Evolutionary conservation across 2,797 vertebrate genomes (phyloP).

Genomic region (Tiaroga cobitis): DNA sequence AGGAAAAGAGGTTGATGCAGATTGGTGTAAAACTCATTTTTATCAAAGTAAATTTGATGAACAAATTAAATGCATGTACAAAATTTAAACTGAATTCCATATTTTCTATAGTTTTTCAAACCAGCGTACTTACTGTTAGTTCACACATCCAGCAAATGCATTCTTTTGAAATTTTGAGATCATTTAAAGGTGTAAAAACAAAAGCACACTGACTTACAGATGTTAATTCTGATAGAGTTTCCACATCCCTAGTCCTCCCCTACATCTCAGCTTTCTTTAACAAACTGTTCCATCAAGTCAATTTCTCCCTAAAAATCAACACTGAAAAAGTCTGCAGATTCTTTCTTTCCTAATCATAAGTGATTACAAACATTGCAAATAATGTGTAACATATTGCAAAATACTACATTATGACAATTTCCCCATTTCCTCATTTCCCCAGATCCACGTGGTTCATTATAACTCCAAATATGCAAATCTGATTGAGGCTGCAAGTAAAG

Average conservation of each 20-base stretch:
- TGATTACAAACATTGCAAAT: neutral
- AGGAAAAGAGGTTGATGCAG: no score
- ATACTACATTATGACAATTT: neutral
- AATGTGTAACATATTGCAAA: neutral
- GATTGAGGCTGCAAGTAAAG: slow-evolving; percentile 67
- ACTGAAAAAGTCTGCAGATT: neutral
- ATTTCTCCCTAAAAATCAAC: no score
- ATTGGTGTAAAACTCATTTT: no score
- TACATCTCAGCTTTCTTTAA: neutral
- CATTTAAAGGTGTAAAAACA: no score
- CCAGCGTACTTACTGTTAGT: no score
- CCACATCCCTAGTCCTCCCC: neutral
- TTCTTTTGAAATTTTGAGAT: no score
- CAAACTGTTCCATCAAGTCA: neutral
- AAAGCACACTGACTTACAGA: neutral
- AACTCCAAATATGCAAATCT: slow-evolving; percentile 75
- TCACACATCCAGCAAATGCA: neutral
- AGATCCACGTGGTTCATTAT: slow-evolving; percentile 87
- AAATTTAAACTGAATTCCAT: neutral
- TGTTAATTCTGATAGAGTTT: neutral
- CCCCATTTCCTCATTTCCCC: slow-evolving; percentile 39
- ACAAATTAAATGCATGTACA: neutral
- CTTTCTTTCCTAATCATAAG: neutral
- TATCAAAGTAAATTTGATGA: no score
- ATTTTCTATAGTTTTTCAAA: neutral